Conservation (phyloP, 2,888 invertebrate genomes). For the Ashinkailepas kermadecensis region DNA sequence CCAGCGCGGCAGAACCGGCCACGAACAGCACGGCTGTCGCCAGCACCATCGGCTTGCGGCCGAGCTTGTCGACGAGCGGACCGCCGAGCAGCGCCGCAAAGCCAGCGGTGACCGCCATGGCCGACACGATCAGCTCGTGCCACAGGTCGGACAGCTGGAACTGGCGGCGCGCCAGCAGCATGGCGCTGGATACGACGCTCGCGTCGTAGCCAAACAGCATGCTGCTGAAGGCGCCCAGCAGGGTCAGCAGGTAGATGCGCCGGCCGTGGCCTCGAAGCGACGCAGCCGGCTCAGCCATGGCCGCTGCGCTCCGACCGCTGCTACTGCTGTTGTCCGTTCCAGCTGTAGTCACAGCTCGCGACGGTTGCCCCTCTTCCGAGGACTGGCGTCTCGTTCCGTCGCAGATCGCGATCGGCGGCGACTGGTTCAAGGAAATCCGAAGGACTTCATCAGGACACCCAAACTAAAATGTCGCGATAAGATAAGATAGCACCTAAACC, state of each 20-base stretch:
- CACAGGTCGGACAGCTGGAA: slow-evolving; percentile 43
- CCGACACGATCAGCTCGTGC: too few relatives aligned
- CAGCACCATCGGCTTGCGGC: slow-evolving; percentile 48
- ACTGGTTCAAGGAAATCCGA: too few relatives aligned
- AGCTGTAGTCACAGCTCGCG: too few relatives aligned
- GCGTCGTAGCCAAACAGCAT: slow-evolving; percentile 35
- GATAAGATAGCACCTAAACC: too few relatives aligned
- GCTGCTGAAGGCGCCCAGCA: slow-evolving; percentile 41
- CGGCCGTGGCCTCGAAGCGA: slow-evolving; percentile 21
- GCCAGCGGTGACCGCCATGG: slow-evolving; percentile 46
- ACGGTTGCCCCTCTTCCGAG: too few relatives aligned
- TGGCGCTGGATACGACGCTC: slow-evolving; percentile 34
- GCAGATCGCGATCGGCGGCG: too few relatives aligned
- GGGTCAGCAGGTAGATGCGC: slow-evolving; percentile 40
- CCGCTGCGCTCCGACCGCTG: not conserved
- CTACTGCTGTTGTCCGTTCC: too few relatives aligned
- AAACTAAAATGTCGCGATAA: too few relatives aligned
- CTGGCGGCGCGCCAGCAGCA: slow-evolving; percentile 37
- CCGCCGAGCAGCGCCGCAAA: slow-evolving; percentile 46
- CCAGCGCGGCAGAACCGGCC: slow-evolving; percentile 46
- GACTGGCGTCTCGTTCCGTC: too few relatives aligned
- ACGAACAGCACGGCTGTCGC: slow-evolving; percentile 46
- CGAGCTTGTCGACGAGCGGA: slow-evolving; percentile 43
- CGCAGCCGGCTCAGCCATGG: too few relatives aligned
- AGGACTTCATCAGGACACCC: too few relatives aligned